Evolutionary conservation across 1,140 invertebrate genomes (phyloP).

Genomic region (Drepana arcuata): DNA sequence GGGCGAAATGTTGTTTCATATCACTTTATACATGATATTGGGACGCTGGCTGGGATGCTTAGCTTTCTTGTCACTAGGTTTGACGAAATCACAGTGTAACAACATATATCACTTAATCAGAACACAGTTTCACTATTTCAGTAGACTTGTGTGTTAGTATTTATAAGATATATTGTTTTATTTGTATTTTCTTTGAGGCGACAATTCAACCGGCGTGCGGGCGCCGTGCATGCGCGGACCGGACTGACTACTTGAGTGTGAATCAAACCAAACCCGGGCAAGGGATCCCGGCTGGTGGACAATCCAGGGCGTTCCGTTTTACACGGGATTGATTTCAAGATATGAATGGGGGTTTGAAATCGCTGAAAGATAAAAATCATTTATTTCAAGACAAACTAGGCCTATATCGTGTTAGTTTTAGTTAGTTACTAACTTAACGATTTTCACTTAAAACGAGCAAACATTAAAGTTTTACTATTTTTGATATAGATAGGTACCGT

Average conservation of each 20-base stretch:
- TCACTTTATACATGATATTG: slow-evolving; percentile 31
- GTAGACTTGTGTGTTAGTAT: slow-evolving; percentile 27
- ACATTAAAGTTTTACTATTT: neutral
- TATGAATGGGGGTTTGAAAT: too few species aligned
- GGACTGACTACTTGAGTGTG: slow-evolving; percentile 35
- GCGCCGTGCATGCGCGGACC: slow-evolving; percentile 16
- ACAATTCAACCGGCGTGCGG: slow-evolving; percentile 16
- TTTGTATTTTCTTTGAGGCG: slow-evolving; percentile 37
- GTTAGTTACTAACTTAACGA: too few species aligned
- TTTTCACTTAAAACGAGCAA: neutral
- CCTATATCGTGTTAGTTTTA: too few species aligned
- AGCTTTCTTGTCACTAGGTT: neutral
- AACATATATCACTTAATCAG: neutral
- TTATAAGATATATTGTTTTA: slow-evolving; percentile 39
- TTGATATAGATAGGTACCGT: neutral
- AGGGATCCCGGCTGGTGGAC: slow-evolving; percentile 33
- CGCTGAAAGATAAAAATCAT: too few species aligned
- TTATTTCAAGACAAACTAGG: too few species aligned
- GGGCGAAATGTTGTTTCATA: slow-evolving; percentile 58
- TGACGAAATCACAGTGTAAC: neutral
- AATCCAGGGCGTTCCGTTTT: slow-evolving; percentile 45
- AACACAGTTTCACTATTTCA: slow-evolving; percentile 28
- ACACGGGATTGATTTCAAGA: slow-evolving; percentile 4
- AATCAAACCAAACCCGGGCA: slow-evolving; percentile 32
- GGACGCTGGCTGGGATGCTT: neutral